Evolutionary conservation across 2,113 vertebrate genomes (phyloP).

Genomic region (Catagonus wagneri): DNA sequence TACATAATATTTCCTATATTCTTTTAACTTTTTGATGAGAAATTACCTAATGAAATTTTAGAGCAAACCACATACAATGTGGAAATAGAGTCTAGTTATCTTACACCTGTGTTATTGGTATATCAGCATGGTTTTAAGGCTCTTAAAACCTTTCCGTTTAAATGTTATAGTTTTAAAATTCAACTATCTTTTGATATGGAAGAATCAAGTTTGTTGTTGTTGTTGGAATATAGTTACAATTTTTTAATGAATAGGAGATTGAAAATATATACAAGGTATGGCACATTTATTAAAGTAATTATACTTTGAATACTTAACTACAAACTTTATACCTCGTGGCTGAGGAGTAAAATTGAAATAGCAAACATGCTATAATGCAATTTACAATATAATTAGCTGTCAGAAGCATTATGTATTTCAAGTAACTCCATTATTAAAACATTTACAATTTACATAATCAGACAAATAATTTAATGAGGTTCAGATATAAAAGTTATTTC

Average conservation of each 20-base stretch:
- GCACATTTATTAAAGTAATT: constrained; percentile 78
- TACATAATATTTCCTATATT: neutral
- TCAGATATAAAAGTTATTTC: neutral
- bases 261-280: constrained; percentile 39
- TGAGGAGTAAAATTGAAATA: constrained; percentile 63
- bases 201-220: constrained; percentile 5
- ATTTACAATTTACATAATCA: constrained; percentile 63
- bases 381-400: constrained; percentile 59
- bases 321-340: constrained; percentile 65
- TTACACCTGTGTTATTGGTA: neutral
- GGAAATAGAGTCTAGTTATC: neutral
- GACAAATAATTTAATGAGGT: constrained; percentile 71
- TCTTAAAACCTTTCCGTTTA: constrained; percentile 45
- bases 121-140: neutral
- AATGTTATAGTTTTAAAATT: constrained; percentile 58
- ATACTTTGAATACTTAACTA: constrained; percentile 57
- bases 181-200: constrained; percentile 51
- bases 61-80: neutral
- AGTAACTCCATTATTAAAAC: constrained; percentile 67
- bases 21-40: neutral
- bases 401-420: constrained; percentile 51
- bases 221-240: constrained; percentile 31
- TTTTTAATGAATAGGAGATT: constrained; percentile 49
- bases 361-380: constrained; percentile 62
- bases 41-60: neutral